Base-by-base conservation (phyloP, 2,888 invertebrate species). In the Incurvaria masculella region DNA sequence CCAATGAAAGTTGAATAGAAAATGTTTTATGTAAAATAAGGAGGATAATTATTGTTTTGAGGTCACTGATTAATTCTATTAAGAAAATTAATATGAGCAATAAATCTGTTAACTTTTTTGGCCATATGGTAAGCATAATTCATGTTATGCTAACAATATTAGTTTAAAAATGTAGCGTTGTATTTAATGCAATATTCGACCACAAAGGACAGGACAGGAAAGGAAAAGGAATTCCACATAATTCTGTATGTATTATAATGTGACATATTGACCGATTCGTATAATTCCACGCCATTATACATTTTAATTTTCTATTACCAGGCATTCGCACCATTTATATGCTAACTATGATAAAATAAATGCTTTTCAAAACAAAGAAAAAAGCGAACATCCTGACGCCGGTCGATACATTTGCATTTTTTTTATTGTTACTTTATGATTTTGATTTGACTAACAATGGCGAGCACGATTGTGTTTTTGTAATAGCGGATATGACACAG, bases 341-440 rank as follows among this genome's bases (percentile, higher is more conserved):
- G 33, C 33, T 33, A 33, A 33, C 11, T 11, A 33, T 33, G 3
- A 33, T 8, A 33, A 4, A 33, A 33, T 33, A 33, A 33, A 33
- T 33, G 33, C 33, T n/a, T 6, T 33, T 70, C 63, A 73, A 76
- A 75, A 72, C 67, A 71, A 68, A 48, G 47, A 48, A 48, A 46
- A 51, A 51, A 51, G 46, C 27, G 46, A 21, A 62, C 75, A 72
- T 76, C 78, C 76, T 72, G 74, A 64, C 63, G 61, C 61, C 57
- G 53, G 60, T 60, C 68, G 63, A 74, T 76, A 67, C 75, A 78
- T 78, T 76, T 73, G 76, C 78, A 78, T 78, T 75, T 76, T 23
- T 23, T 46, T 46, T 46, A 75, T 76, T 71, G 33, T 33, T 8
- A 14, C 14, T 75, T 27, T 74, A 71, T 73, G 72, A 73, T 67